Conservation (phyloP, 2,797 vertebrate species). For the Arnoldichthys spilopterus region DNA sequence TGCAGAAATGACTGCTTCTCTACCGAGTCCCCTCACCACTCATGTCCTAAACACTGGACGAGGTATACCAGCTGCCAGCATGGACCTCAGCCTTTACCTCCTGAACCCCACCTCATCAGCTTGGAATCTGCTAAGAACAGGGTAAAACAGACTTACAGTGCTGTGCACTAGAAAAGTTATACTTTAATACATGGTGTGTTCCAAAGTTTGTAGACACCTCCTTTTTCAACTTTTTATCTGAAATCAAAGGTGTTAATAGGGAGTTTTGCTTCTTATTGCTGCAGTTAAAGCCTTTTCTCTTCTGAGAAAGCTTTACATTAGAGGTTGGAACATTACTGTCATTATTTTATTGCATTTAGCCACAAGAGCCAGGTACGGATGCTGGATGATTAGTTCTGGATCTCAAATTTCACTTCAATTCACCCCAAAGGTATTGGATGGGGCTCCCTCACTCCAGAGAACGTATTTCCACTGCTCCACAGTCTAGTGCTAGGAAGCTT, state of each 20-base stretch:
- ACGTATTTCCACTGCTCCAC: not conserved
- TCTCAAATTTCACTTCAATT: not conserved
- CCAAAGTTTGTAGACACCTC: not conserved
- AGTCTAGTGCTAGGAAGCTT: too few species aligned
- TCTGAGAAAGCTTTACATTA: not conserved
- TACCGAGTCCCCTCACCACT: conserved; percentile 74
- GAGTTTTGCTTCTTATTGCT: not conserved
- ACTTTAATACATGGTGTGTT: not conserved
- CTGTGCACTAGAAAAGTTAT: not conserved
- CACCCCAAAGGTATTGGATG: not conserved
- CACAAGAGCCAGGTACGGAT: not conserved
- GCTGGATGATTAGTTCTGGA: not conserved
- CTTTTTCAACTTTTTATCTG: too few species aligned
- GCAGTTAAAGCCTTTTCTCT: not conserved
- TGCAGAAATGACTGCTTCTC: conserved; percentile 66
- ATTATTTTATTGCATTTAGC: not conserved
- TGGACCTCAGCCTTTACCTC: conserved; percentile 70
- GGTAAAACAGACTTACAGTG: conserved; percentile 63
- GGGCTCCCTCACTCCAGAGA: not conserved
- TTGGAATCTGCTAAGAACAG: conserved; percentile 71
- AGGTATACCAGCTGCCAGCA: conserved; percentile 74
- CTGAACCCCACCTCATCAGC: conserved; percentile 61
- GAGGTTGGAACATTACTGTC: not conserved
- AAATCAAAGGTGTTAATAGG: not conserved
- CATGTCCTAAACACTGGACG: conserved; percentile 78